Evolutionary conservation across 1,140 invertebrate genomes (phyloP), one percentile per base, ranked within the genome.

Genomic region (Spodoptera litura): DNA sequence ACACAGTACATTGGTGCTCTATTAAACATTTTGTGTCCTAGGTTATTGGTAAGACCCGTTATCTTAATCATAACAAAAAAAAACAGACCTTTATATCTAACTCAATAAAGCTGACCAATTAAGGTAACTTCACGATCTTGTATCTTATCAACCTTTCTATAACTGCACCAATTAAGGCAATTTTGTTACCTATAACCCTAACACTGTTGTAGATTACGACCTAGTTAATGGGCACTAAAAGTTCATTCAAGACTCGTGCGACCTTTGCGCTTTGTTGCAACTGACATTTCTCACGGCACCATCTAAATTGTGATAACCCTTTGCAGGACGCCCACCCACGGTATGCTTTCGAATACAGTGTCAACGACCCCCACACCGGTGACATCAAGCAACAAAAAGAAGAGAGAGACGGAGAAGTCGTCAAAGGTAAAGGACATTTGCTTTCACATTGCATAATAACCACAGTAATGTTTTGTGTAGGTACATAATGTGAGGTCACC

Each of bases 311-410:
- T 68, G 58, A 78, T 78, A 58, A 74, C 70, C 38, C 73, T 75
- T 88, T 87, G 59, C 85, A 96, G 95, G 96, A 97, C 89, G 94
- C 96, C 51, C 95, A 96, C 92, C 96, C 96, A 8, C 95, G 96
- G 55, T 97, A 97, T 87, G 96, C 96, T 58, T 97, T 96, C 88
- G 96, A 96, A 85, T 97, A 97, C 91, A 95, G 94, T 80, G 96
- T 97, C 1, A 96, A 97, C 75, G 97, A 97, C 90, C 95, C 96
- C 59, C 96, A 96, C 88, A 97, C 96, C 12, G 96, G 97, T 80
- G 96, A 97, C 83, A 95, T 96, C 66, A 97, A 97, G 85, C 95
- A 96, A 82, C 96, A 97, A 82, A 95, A 96, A 78, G 96, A 97
- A 86, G 95, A 96, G 81, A 94, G 96, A 10, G 95, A 96, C 81